phyloP scores from a whole-genome alignment of 2,113 vertebrate genomes.

The Sus scrofa region T2T-Sscrofa CM000819.6:125225501-125226000 shows the following conservation, averaged over 20 bases:
- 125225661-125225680: not conserved
- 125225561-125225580: not conserved
- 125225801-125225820: not conserved
- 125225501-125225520: not conserved
- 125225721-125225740: not conserved
- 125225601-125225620: conserved; percentile 22
- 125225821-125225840: not conserved
- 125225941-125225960: not conserved
- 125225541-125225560: not conserved
- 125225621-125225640: not conserved
- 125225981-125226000: not conserved
- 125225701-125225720: not conserved
- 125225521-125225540: not conserved
- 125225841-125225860: not conserved
- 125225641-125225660: not conserved
- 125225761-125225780: not conserved
- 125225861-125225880: not conserved
- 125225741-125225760: not conserved
- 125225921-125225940: conserved; percentile 21
- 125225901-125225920: not conserved
- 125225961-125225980: not conserved
- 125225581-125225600: not conserved
- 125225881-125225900: not conserved
- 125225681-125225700: not conserved
- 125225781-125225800: not conserved